A percentile compares a stretch with the other conserved stretches of the same genome.
These are phyloP conservation scores for Poecilia wingei DNA, from an alignment of 2,797 vertebrate species.

Conservation along the genomic window DNA sequence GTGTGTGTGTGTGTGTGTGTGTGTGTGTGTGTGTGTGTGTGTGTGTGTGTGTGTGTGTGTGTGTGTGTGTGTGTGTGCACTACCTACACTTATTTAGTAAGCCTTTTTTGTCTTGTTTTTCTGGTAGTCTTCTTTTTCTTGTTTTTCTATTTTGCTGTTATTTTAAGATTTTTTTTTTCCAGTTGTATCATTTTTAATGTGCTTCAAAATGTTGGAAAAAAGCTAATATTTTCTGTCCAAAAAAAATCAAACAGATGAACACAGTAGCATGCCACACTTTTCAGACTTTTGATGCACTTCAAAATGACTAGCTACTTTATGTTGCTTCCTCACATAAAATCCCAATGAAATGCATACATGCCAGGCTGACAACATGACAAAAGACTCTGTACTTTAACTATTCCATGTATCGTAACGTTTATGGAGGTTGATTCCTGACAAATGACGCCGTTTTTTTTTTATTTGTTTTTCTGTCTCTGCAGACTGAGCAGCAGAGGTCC, in stretches of 20 bases:
- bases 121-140: background rate
- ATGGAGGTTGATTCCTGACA: background rate
- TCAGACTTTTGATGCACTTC: background rate
- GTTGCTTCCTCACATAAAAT: background rate
- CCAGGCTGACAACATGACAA: background rate
- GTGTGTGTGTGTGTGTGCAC: slow-evolving; percentile 7
- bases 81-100: slow-evolving; percentile 50
- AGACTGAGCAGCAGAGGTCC: slow-evolving; percentile 60
- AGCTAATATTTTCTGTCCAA: background rate
- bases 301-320: background rate
- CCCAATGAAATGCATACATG: background rate
- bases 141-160: background rate
- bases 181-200: background rate
- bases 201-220: background rate
- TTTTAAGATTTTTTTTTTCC: background rate
- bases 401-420: background rate
- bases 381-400: background rate
- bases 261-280: background rate
- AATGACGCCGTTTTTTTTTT: background rate
- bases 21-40: slow-evolving; percentile 16
- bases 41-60: background rate
- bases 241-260: background rate
- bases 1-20: slow-evolving; percentile 11
- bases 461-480: slow-evolving; percentile 11
- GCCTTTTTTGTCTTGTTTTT: slow-evolving; percentile 3